These are phyloP conservation scores for Reticulitermes lucifugus DNA, from an alignment of 2,888 invertebrate species.

Conservation along the genomic window DNA sequence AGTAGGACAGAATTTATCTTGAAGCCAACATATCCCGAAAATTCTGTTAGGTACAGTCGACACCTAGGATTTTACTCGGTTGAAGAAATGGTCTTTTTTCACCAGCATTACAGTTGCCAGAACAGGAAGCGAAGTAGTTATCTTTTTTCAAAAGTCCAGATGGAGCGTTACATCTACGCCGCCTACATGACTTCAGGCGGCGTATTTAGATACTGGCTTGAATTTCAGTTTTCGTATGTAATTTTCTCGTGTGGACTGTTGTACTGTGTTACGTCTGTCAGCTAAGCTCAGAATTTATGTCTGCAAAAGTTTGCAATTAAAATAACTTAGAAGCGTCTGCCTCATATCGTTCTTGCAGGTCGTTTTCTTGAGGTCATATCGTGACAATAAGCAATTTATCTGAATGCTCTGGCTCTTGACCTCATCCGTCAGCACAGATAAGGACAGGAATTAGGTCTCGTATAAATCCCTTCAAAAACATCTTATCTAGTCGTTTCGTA, in stretches of 20 bases:
- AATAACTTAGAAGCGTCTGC: neutral
- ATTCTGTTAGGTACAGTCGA: no score
- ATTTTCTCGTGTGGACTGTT: neutral
- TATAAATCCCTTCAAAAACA: neutral
- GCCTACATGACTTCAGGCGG: no score
- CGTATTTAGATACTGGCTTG: no score
- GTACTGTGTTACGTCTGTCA: neutral
- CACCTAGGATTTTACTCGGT: no score
- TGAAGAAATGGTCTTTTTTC: no score
- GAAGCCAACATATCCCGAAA: no score
- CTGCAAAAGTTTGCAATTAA: neutral
- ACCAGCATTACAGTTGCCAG: no score
- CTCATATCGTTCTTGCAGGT: neutral
- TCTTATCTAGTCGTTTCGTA: neutral
- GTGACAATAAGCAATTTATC: neutral
- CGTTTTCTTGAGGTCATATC: conserved; percentile 3
- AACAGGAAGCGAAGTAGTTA: no score
- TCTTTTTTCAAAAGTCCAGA: no score
- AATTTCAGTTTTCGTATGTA: no score
- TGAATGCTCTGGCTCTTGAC: neutral
- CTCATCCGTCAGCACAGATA: neutral
- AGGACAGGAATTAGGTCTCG: neutral
- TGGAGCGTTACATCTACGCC: no score
- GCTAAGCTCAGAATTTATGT: neutral
- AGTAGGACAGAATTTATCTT: no score